Evolutionary conservation across 2,888 invertebrate genomes (phyloP), one percentile per base, ranked within the genome.

Genomic region (Buathra laborator): DNA sequence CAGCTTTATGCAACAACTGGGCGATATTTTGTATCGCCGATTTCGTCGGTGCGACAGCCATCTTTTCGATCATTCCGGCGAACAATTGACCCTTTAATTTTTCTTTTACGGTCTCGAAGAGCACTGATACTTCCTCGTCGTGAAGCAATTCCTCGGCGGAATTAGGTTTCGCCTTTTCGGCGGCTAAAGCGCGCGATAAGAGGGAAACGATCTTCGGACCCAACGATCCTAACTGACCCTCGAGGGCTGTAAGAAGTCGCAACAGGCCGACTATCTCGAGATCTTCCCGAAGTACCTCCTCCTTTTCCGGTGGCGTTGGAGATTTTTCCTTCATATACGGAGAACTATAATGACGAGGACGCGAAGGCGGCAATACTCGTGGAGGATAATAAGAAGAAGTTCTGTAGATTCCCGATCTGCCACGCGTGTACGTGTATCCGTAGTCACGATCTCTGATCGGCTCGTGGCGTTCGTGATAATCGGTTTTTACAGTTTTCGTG

Each of bases 31-130:
- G 96, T 85, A 98, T 96, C 72, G 97, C 97, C 83, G 95, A 95
- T 90, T 97, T 96, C 80, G 96, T 96, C 56, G 97, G 96, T 84
- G 95, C 95, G 81, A 96, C 96, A 86, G 97, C 97, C 86, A 94
- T 92, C 72, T 94, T 94, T 81, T 95, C 95, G 9, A 96, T 95
- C 86, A 97, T 96, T 76, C 96, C 96, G 43, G 97, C 97, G 90
- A 97, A 96, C 82, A 96, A 94, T 75, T 97, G 96, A 67, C 97
- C 97, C 93, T 97, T 97, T 67, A 98, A 94, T 93, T 98, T 98
- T 93, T 98, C 98, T 89, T 97, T 98, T 0, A 97, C 96, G 0
- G 97, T 97, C 94, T 98, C 98, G 86, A 98, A 96, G 87, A 98
- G 94, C 0, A 97, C 97, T 88, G 96, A 96, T 76, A 96, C 96